Evolutionary conservation across 2,797 vertebrate genomes (phyloP).

Genomic region (Avahi laniger): DNA sequence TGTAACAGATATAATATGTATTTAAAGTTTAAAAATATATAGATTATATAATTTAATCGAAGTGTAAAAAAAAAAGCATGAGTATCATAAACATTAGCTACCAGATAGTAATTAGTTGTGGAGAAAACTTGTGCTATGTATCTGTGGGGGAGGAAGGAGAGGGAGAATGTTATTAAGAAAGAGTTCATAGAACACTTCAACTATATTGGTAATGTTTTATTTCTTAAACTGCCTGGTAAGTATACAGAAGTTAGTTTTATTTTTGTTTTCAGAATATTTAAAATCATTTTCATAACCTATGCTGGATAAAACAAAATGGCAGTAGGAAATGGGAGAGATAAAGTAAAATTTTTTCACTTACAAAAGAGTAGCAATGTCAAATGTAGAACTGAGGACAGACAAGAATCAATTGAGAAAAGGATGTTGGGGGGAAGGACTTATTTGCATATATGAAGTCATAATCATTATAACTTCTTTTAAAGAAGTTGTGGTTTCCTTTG

Average conservation of each 20-base stretch:
- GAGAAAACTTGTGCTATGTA: neutral
- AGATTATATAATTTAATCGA: constrained; percentile 1
- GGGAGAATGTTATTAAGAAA: neutral
- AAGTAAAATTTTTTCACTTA: neutral
- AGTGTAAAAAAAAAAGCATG: neutral
- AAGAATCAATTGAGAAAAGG: constrained; percentile 17
- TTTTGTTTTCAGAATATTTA: constrained; percentile 38
- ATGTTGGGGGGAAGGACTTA: neutral
- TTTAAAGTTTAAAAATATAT: constrained; percentile 46
- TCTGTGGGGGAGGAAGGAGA: neutral
- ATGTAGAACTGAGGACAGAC: neutral
- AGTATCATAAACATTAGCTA: constrained; percentile 18
- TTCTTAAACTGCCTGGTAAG: neutral
- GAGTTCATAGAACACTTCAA: neutral
- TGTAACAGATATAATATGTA: constrained; percentile 14
- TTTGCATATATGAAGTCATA: constrained; percentile 49
- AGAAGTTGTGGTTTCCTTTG: constrained; percentile 53
- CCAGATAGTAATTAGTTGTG: neutral
- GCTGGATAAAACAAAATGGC: neutral
- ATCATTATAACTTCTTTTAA: constrained; percentile 44
- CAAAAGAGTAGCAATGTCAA: neutral
- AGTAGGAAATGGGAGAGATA: neutral
- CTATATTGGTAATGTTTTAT: neutral
- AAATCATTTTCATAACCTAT: neutral
- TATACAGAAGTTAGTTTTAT: neutral